A percentile compares a stretch with the other conserved stretches of the same genome.
Evolutionary conservation across 2,113 vertebrate genomes (phyloP).

Genomic region (Pyxicephalus adspersus): DNA sequence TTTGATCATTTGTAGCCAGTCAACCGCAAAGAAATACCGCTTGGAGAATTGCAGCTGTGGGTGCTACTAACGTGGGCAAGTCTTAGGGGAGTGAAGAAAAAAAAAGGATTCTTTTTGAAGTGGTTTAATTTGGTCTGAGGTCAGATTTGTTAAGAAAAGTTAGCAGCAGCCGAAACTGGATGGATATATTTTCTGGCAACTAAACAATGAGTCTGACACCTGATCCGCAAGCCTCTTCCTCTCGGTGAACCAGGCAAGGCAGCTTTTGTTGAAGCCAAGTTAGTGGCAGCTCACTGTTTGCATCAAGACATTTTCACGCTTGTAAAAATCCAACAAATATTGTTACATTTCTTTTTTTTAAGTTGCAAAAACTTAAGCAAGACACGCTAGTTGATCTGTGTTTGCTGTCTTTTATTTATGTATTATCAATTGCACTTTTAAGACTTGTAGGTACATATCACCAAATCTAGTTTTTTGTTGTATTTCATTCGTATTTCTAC

Average conservation of each 20-base stretch:
- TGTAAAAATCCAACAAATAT: background rate
- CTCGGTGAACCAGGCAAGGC: conserved; percentile 16
- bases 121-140: conserved; percentile 64
- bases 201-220: conserved; percentile 29
- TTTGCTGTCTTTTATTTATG: no score
- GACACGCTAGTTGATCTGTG: no score
- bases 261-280: background rate
- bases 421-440: no score
- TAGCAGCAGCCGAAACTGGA: conserved; percentile 34
- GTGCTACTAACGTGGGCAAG: conserved; percentile 80
- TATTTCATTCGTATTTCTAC: no score
- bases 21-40: conserved; percentile 77
- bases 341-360: conserved; percentile 13
- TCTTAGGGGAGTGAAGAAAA: conserved; percentile 59
- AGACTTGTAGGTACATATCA: no score
- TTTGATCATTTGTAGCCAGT: conserved; percentile 91
- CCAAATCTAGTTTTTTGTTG: no score
- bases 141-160: conserved; percentile 36
- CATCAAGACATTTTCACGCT: background rate
- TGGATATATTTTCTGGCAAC: conserved; percentile 46
- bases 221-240: conserved; percentile 23
- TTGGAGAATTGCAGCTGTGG: conserved; percentile 77
- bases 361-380: no score
- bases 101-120: conserved; percentile 61
- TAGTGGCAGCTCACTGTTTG: background rate